Evolutionary conservation across 1,140 invertebrate genomes (phyloP).

Genomic region (Brachionus plicatilis): DNA sequence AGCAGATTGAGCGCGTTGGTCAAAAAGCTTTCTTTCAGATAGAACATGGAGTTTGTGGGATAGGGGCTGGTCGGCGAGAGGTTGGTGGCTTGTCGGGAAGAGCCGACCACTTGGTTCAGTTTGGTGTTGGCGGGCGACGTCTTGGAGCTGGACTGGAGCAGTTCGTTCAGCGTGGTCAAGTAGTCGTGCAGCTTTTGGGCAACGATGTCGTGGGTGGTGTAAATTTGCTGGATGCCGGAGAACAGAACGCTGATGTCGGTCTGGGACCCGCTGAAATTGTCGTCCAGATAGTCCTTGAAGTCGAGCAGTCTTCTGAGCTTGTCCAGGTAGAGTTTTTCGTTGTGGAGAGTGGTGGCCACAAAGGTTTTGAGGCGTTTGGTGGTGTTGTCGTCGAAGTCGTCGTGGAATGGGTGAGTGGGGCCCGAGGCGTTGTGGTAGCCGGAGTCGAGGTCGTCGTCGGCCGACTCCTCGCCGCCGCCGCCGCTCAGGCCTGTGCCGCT

Average conservation of each 20-base stretch:
- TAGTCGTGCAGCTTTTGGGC: constrained; percentile 33
- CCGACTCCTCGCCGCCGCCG: constrained; percentile 17
- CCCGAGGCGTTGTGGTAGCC: background rate
- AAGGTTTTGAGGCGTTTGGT: constrained; percentile 13
- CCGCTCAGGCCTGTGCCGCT: background rate
- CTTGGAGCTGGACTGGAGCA: background rate
- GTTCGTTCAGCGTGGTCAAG: background rate
- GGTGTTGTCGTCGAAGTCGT: background rate
- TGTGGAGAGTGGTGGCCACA: constrained; percentile 4
- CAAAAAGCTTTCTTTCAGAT: constrained; percentile 13
- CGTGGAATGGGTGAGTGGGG: background rate
- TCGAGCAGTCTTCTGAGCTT: constrained; percentile 5
- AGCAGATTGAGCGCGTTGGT: constrained; percentile 13
- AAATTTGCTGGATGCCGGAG: constrained; percentile 29
- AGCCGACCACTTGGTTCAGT: background rate
- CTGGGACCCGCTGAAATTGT: constrained; percentile 18
- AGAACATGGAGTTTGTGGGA: background rate
- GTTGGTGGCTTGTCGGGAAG: background rate
- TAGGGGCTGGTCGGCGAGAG: background rate
- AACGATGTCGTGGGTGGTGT: constrained; percentile 25
- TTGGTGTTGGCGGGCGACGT: background rate
- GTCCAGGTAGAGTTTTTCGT: constrained; percentile 22
- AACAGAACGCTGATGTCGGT: constrained; percentile 28
- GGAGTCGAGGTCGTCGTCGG: constrained; percentile 19
- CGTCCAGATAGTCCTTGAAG: constrained; percentile 29